Evolutionary conservation across 2,888 invertebrate species (phyloP).

Genomic region (Sialis fuliginosa): DNA sequence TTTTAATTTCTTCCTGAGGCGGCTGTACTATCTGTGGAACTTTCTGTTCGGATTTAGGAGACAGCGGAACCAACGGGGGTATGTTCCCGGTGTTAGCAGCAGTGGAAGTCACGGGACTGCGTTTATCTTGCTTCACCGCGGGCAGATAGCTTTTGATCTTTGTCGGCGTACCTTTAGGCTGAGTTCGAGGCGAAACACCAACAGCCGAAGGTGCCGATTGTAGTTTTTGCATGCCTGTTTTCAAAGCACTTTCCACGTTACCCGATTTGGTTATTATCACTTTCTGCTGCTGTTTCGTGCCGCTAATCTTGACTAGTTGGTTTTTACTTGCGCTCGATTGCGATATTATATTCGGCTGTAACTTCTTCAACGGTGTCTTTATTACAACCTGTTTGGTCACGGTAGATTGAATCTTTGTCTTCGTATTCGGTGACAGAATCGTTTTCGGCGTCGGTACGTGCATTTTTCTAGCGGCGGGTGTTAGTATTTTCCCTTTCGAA

Average conservation of each 20-base stretch:
- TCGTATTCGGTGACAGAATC: no score
- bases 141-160: not conserved
- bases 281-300: not conserved
- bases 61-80: conserved; percentile 4
- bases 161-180: not conserved
- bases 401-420: conserved; percentile 13
- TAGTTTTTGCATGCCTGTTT: conserved; percentile 3
- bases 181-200: not conserved
- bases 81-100: not conserved
- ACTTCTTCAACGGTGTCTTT: not conserved
- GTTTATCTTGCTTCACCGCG: conserved; percentile 4
- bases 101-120: conserved; percentile 7
- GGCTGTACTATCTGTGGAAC: not conserved
- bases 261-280: not conserved
- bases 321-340: not conserved
- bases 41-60: not conserved
- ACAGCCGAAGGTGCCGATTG: not conserved
- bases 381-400: conserved; percentile 1
- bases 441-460: no score
- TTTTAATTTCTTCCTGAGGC: not conserved
- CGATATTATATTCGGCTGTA: not conserved
- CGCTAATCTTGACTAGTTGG: no score
- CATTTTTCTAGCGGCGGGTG: conserved; percentile 22
- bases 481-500: conserved; percentile 21
- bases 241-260: conserved; percentile 11